Evolutionary conservation across 2,797 vertebrate species (phyloP).

Genomic region (Muraenolepis orangiensis): DNA sequence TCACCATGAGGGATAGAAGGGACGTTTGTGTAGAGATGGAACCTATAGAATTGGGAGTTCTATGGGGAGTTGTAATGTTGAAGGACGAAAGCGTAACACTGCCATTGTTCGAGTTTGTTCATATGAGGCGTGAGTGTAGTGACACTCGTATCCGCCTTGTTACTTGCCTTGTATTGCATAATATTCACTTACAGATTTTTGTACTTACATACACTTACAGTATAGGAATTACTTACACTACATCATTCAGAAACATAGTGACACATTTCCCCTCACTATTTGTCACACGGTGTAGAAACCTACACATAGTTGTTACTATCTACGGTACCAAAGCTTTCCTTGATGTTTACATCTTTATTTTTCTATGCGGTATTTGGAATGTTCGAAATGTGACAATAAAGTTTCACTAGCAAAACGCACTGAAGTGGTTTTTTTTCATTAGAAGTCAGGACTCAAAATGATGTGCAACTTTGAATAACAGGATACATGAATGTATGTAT

Average conservation of each 20-base stretch:
- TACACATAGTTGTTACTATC: conserved; percentile 63
- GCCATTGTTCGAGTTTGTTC: conserved; percentile 47
- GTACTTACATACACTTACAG: conserved; percentile 6
- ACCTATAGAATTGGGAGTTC: conserved; percentile 6
- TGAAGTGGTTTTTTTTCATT: conserved; percentile 8
- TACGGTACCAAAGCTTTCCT: conserved; percentile 78
- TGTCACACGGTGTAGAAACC: conserved; percentile 50
- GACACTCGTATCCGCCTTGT: conserved; percentile 32
- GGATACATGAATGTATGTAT: background rate
- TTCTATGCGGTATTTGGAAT: conserved; percentile 73
- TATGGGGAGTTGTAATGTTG: conserved; percentile 13
- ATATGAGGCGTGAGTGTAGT: conserved; percentile 25
- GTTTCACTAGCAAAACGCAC: conserved; percentile 50
- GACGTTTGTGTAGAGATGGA: conserved; percentile 18
- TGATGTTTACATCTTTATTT: conserved; percentile 79
- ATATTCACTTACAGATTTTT: conserved; percentile 31
- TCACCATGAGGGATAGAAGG: conserved; percentile 19
- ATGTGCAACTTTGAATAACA: background rate
- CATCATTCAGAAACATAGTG: conserved; percentile 19
- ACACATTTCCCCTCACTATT: conserved; percentile 38
- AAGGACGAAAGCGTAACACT: conserved; percentile 64
- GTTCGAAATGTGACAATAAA: conserved; percentile 70
- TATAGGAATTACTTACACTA: conserved; percentile 21
- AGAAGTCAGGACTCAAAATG: background rate
- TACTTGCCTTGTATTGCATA: conserved; percentile 32